Evolutionary conservation across 1,140 invertebrate genomes (phyloP).

Genomic region (Nephila pilipes): DNA sequence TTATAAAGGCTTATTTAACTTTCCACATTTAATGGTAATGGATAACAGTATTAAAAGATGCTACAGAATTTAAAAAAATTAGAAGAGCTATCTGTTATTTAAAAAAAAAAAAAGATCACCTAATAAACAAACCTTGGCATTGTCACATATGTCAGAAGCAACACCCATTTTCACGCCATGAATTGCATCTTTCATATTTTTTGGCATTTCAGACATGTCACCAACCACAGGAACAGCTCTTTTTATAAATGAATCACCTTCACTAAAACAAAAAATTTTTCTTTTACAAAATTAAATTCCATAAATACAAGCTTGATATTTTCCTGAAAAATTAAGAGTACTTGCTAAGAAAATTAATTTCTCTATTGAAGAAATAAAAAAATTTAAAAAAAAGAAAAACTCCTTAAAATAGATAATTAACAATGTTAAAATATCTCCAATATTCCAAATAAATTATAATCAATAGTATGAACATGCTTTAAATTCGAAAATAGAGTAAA

Average conservation of each 20-base stretch:
- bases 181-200: slow-evolving; percentile 79
- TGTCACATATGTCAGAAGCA: slow-evolving; percentile 84
- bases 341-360: too few species aligned
- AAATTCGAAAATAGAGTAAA: too few species aligned
- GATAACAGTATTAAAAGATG: neutral
- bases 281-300: neutral
- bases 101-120: neutral
- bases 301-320: too few species aligned
- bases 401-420: too few species aligned
- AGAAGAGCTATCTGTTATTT: too few species aligned
- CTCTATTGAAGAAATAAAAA: too few species aligned
- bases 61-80: too few species aligned
- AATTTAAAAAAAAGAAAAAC: too few species aligned
- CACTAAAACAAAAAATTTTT: slow-evolving; percentile 27
- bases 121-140: slow-evolving; percentile 84
- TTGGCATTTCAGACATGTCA: slow-evolving; percentile 54
- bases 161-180: slow-evolving; percentile 85
- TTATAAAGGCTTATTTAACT: neutral
- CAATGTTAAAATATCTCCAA: too few species aligned
- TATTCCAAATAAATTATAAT: too few species aligned
- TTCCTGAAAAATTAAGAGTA: too few species aligned
- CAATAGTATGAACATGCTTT: too few species aligned
- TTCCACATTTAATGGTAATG: neutral
- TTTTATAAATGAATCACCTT: slow-evolving; percentile 61
- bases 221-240: slow-evolving; percentile 40